Evolutionary conservation across 35 echinoderm and acorn worm species (phyloP).

Genomic region (Chiridota heheva): DNA sequence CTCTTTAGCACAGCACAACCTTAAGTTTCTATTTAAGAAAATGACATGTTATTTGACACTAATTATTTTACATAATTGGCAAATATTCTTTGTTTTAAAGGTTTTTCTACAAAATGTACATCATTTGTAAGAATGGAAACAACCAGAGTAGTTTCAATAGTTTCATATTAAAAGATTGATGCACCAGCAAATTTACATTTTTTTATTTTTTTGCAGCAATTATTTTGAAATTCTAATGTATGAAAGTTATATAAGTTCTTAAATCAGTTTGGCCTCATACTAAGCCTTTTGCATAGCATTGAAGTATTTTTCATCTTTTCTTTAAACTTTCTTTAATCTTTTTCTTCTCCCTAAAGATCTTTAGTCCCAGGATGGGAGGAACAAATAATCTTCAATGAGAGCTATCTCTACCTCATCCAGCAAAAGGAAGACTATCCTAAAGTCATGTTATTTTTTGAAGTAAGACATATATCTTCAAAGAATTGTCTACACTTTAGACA

Average conservation of each 20-base stretch:
- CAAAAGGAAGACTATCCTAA: conserved; percentile 63
- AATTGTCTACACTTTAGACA: not conserved
- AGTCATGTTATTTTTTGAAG: conserved; percentile 92
- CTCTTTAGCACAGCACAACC: no score
- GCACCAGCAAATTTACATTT: no score
- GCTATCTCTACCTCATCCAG: conserved; percentile 70
- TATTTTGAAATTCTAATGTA: no score
- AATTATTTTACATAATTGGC: no score
- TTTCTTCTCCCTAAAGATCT: conserved; percentile 58
- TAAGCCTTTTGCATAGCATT: not conserved
- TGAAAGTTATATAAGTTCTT: not conserved
- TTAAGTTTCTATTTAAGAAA: no score
- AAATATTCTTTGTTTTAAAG: no score
- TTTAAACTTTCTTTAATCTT: not conserved
- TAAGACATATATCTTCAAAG: conserved; percentile 37
- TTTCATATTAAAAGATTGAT: no score
- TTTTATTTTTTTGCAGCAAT: no score
- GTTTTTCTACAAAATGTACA: no score
- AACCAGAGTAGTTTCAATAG: no score
- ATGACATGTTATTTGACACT: no score
- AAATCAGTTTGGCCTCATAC: not conserved
- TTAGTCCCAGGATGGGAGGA: conserved; percentile 89
- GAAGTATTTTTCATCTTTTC: conserved; percentile 5
- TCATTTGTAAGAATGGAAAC: no score
- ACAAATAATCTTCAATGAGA: conserved; percentile 90